Conservation (phyloP, 2,113 vertebrate species). For the Ptyas mucosa region DNA sequence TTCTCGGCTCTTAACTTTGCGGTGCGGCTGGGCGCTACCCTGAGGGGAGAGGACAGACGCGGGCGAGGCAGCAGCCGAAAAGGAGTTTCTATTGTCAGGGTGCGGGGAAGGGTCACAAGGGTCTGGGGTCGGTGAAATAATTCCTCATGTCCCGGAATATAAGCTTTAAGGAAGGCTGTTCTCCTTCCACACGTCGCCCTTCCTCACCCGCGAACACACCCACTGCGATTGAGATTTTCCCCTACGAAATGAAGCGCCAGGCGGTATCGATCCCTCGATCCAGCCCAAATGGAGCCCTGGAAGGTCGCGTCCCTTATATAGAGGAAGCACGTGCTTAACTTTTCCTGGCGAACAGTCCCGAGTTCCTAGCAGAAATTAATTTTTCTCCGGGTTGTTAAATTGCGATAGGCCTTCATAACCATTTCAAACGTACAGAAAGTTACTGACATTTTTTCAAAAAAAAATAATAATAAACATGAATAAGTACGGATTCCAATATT, state of each 20-base stretch:
- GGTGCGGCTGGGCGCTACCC: constrained; percentile 21
- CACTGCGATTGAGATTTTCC: background rate
- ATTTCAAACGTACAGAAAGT: background rate
- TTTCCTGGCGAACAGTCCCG: background rate
- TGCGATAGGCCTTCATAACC: too few species aligned
- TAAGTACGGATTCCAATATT: background rate
- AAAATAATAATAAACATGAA: background rate
- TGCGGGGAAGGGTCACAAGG: background rate
- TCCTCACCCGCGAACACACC: background rate
- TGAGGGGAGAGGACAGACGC: background rate
- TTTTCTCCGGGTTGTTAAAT: background rate
- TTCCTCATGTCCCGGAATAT: background rate
- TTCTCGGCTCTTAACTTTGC: constrained; percentile 79
- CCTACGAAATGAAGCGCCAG: background rate
- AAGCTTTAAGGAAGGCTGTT: background rate
- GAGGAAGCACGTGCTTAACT: background rate
- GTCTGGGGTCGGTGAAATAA: background rate
- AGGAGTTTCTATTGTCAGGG: background rate
- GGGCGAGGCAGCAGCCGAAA: background rate
- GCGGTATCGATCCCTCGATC: background rate
- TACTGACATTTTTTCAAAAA: background rate
- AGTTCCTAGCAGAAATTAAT: background rate
- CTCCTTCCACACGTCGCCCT: background rate
- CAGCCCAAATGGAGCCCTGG: background rate
- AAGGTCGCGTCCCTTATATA: background rate